phyloP scores from a whole-genome alignment of 2,113 vertebrate species.

The Myanophis thanlyinensis region DNA sequence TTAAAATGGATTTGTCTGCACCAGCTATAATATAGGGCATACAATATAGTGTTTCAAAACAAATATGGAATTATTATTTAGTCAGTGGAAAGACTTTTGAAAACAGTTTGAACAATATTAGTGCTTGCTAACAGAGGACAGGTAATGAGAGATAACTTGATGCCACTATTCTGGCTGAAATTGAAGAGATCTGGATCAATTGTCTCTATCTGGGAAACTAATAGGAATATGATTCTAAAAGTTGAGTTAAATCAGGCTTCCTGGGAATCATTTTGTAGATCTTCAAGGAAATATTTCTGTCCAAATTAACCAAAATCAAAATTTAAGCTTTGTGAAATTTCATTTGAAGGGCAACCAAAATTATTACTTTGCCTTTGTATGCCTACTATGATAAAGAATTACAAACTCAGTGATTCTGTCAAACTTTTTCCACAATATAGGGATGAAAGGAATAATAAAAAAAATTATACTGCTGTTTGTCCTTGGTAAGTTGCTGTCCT shows the following conservation, averaged over 20 bases:
- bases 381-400: background rate
- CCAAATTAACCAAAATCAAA: background rate
- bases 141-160: background rate
- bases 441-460: background rate
- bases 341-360: background rate
- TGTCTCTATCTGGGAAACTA: background rate
- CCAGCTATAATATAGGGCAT: background rate
- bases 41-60: background rate
- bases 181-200: background rate
- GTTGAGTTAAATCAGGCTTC: background rate
- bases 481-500: background rate
- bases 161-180: background rate
- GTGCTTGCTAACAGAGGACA: background rate
- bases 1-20: background rate
- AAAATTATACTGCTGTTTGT: background rate
- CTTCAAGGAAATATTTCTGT: background rate
- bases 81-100: background rate
- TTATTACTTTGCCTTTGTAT: background rate
- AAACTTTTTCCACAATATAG: background rate
- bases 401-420: background rate
- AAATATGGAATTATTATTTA: background rate
- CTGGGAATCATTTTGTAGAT: background rate
- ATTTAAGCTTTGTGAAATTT: background rate
- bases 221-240: background rate
- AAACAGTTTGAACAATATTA: background rate